phyloP scores from a whole-genome alignment of 2,113 vertebrate species.

The Anoura caudifer region DNA sequence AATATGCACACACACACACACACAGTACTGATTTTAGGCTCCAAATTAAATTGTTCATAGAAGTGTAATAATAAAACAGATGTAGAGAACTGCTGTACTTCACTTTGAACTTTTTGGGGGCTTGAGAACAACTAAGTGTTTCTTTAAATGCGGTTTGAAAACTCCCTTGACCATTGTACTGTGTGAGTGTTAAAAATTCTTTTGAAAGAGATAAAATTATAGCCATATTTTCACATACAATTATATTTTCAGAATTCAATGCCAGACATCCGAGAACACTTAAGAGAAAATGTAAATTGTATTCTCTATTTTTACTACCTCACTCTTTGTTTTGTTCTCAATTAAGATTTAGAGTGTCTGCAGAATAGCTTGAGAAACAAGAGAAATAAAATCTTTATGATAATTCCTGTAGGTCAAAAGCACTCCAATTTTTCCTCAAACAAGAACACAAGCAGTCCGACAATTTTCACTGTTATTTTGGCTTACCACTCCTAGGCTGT shows the following conservation, averaged over 20 bases:
- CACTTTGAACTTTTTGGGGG: not conserved
- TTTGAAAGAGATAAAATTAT: not conserved
- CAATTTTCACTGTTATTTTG: not conserved
- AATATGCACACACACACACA: not conserved
- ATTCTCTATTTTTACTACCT: not conserved
- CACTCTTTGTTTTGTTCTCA: not conserved
- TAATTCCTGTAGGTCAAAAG: not conserved
- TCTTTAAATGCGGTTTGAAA: not conserved
- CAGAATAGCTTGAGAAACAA: not conserved
- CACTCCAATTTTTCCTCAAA: not conserved
- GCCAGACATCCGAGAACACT: not conserved
- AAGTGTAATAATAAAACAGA: not conserved
- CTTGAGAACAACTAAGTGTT: not conserved
- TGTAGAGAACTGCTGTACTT: not conserved
- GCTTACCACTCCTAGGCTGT: not conserved
- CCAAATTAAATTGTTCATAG: not conserved
- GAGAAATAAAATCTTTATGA: not conserved
- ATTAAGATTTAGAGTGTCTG: not conserved
- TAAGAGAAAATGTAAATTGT: not conserved
- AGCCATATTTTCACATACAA: not conserved
- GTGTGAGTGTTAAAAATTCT: not conserved
- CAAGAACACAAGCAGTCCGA: not conserved
- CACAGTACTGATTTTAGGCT: not conserved
- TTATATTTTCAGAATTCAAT: not conserved
- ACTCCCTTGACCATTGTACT: not conserved